A percentile compares a stretch with the other conserved stretches of the same genome.
phyloP scores from a whole-genome alignment of 2,797 vertebrate species.

The Menidia menidia region DNA sequence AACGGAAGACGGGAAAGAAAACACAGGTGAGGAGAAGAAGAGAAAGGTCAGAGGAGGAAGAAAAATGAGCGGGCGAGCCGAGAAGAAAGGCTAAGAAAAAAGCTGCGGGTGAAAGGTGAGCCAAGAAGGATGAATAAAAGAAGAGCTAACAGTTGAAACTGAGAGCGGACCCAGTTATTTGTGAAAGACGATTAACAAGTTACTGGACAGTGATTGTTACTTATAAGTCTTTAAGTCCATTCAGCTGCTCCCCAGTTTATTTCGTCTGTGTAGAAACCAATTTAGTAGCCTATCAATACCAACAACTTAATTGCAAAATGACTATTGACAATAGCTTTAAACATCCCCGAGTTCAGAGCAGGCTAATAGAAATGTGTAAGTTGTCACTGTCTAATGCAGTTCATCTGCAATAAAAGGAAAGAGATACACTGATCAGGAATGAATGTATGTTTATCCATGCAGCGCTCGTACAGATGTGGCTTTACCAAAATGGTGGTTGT shows the following conservation, averaged over 20 bases:
- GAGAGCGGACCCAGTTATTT: slow-evolving; percentile 34
- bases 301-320: slow-evolving; percentile 93
- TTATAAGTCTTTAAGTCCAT: slow-evolving; percentile 29
- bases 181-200: slow-evolving; percentile 42
- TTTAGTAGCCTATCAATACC: slow-evolving; percentile 91
- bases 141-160: slow-evolving; percentile 24
- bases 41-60: slow-evolving; percentile 48
- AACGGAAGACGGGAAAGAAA: slow-evolving; percentile 13
- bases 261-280: slow-evolving; percentile 69
- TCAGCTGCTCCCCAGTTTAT: slow-evolving; percentile 54
- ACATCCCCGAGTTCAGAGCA: slow-evolving; percentile 89
- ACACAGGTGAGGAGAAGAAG: slow-evolving; percentile 32
- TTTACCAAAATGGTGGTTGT: background rate
- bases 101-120: slow-evolving; percentile 23
- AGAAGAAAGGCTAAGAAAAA: slow-evolving; percentile 34
- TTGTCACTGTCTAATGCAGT: slow-evolving; percentile 78
- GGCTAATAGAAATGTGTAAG: slow-evolving; percentile 89
- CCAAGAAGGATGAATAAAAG: slow-evolving; percentile 24
- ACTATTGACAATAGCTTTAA: slow-evolving; percentile 93
- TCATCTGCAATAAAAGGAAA: slow-evolving; percentile 64
- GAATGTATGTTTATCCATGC: no score
- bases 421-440: slow-evolving; percentile 2
- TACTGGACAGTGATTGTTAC: slow-evolving; percentile 29
- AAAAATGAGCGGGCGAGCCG: slow-evolving; percentile 34
- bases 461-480: background rate